Conservation (phyloP, 2,797 vertebrate genomes). For the Scyliorhinus canicula region DNA sequence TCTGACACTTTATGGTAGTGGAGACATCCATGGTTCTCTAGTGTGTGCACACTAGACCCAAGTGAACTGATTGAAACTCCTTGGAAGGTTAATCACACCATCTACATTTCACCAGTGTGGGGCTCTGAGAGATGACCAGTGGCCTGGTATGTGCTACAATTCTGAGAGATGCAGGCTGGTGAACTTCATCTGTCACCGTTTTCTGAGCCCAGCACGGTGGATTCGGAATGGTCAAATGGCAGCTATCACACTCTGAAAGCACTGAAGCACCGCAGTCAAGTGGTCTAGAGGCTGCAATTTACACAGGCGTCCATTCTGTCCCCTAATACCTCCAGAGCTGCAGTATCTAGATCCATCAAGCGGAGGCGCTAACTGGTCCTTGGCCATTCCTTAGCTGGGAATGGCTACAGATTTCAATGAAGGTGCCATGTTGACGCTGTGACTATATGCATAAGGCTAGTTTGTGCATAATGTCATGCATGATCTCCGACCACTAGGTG, state of each 20-base stretch:
- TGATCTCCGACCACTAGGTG: too few relatives aligned
- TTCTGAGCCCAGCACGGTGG: neutral
- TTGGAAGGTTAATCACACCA: neutral
- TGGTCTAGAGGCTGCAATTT: neutral
- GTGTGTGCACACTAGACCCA: too few relatives aligned
- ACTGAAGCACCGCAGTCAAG: neutral
- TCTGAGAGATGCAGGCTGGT: neutral
- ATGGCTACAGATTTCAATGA: neutral
- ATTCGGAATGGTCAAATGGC: neutral
- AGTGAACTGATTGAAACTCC: neutral
- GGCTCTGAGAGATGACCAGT: neutral
- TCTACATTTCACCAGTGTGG: neutral
- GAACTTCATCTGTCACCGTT: neutral
- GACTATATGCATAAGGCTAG: too few relatives aligned
- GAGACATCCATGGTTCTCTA: neutral
- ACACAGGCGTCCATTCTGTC: neutral
- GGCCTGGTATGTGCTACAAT: neutral
- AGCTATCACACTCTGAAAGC: neutral
- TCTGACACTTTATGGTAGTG: neutral
- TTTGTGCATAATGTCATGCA: too few relatives aligned
- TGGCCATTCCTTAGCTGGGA: neutral
- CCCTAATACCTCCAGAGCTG: neutral
- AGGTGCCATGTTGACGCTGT: neutral
- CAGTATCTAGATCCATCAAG: neutral
- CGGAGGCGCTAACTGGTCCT: neutral